A percentile compares a stretch with the other conserved stretches of the same genome.
These are phyloP conservation scores for Rhinogobius similis DNA, from an alignment of 2,113 vertebrate species.

Conservation along the genomic window DNA sequence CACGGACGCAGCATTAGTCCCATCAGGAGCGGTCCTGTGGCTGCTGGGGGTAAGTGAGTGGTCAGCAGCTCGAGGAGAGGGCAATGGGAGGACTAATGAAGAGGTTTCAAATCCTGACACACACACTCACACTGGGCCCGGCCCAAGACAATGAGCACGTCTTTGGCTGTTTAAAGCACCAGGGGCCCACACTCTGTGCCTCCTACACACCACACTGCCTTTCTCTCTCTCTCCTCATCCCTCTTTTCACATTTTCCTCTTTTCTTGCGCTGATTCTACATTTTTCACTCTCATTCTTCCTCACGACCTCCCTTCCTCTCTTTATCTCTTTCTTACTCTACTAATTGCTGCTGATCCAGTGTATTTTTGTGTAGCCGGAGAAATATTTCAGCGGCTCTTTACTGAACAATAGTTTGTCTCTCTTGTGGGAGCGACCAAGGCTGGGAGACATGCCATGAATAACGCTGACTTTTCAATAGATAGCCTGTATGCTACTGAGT, in stretches of 20 bases:
- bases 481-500: conserved; percentile 64
- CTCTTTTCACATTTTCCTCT: conserved; percentile 15
- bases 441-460: conserved; percentile 67
- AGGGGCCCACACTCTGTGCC: conserved; percentile 48
- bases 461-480: conserved; percentile 74
- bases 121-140: conserved; percentile 18
- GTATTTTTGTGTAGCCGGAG: conserved; percentile 68
- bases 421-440: conserved; percentile 47
- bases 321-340: conserved; percentile 72
- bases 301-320: conserved; percentile 48
- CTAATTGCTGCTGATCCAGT: conserved; percentile 77
- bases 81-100: conserved; percentile 55
- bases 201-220: conserved; percentile 46
- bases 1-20: conserved; percentile 44
- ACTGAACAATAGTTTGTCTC: conserved; percentile 71
- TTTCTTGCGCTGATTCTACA: conserved; percentile 69
- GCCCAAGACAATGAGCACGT: conserved; percentile 59
- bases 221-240: conserved; percentile 18
- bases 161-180: conserved; percentile 59
- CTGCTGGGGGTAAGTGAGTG: conserved; percentile 54
- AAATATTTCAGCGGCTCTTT: conserved; percentile 69
- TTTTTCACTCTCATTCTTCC: conserved; percentile 56
- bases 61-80: conserved; percentile 48
- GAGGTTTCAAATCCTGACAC: conserved; percentile 38
- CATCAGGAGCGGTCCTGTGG: conserved; percentile 38